Evolutionary conservation across 1,140 invertebrate genomes (phyloP).

Genomic region (Drosophila varians): DNA sequence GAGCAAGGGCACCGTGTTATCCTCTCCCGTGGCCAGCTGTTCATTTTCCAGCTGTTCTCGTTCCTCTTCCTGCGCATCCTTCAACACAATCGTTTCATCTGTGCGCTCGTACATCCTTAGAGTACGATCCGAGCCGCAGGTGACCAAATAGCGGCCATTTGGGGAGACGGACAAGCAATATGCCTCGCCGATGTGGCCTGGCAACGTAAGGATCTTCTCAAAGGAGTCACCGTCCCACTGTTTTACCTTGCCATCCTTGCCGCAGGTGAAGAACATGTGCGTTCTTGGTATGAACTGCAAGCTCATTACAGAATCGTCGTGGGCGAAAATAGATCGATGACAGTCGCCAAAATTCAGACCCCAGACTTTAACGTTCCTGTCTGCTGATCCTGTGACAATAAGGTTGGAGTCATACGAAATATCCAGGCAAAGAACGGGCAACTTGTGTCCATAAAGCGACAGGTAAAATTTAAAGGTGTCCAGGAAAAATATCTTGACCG

Average conservation of each 20-base stretch:
- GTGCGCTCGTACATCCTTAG: slow-evolving; percentile 94
- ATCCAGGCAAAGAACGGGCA: slow-evolving; percentile 97
- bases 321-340: slow-evolving; percentile 93
- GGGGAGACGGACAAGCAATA: slow-evolving; percentile 90
- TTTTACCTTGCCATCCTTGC: slow-evolving; percentile 97
- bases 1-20: slow-evolving; percentile 87
- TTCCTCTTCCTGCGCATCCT: slow-evolving; percentile 95
- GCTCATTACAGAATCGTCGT: slow-evolving; percentile 96
- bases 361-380: slow-evolving; percentile 99
- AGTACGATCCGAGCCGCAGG: slow-evolving; percentile 94
- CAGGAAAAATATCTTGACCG: slow-evolving; percentile 97
- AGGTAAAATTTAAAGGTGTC: slow-evolving; percentile 98
- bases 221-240: slow-evolving; percentile 99
- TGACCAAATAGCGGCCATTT: slow-evolving; percentile 91
- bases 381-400: slow-evolving; percentile 96
- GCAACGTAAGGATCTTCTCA: slow-evolving; percentile 94
- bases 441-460: slow-evolving; percentile 97
- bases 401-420: slow-evolving; percentile 96
- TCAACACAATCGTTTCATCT: slow-evolving; percentile 94
- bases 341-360: slow-evolving; percentile 99
- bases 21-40: slow-evolving; percentile 89
- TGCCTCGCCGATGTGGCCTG: slow-evolving; percentile 91
- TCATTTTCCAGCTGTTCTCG: slow-evolving; percentile 89
- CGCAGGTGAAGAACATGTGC: slow-evolving; percentile 96
- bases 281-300: slow-evolving; percentile 95